Conservation (phyloP, 2,888 invertebrate genomes). For the Cheilosia pagana region DNA sequence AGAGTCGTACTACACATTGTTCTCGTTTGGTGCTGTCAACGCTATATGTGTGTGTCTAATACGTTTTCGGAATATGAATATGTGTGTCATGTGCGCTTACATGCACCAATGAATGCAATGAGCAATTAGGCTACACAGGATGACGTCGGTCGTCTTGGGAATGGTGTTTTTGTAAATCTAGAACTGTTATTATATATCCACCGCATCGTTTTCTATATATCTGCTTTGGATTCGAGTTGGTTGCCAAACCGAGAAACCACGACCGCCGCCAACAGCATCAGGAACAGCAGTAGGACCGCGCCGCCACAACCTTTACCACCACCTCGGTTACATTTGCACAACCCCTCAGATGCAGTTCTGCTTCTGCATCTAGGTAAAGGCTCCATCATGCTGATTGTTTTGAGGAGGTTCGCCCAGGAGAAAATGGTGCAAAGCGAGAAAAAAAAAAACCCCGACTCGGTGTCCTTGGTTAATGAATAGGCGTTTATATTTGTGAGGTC, state of each 20-base stretch:
- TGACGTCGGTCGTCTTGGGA: conserved; percentile 66
- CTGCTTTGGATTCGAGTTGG: conserved; percentile 43
- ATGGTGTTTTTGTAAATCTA: conserved; percentile 52
- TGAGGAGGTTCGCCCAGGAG: conserved; percentile 64
- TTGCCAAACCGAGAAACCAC: conserved; percentile 70
- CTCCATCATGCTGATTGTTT: conserved; percentile 72
- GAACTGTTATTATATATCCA: conserved; percentile 58
- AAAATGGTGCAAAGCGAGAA: conserved; percentile 30
- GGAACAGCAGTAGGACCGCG: conserved; percentile 22
- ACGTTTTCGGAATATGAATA: conserved; percentile 72
- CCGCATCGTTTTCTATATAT: conserved; percentile 44
- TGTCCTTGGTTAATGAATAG: conserved; percentile 71
- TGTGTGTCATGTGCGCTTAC: conserved; percentile 73
- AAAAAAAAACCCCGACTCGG: conserved; percentile 23
- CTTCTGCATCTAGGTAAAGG: conserved; percentile 63
- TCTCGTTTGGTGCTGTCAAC: conserved; percentile 36
- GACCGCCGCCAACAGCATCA: conserved; percentile 21
- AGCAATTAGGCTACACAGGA: conserved; percentile 72
- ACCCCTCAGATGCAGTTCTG: conserved; percentile 65
- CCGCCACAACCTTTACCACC: conserved; percentile 36
- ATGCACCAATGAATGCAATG: conserved; percentile 75
- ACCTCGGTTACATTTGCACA: conserved; percentile 57
- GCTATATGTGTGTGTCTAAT: conserved; percentile 58
- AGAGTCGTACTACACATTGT: conserved; percentile 25
- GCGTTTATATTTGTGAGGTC: conserved; percentile 73